phyloP scores from a whole-genome alignment of 2,797 vertebrate species.

The Anguilla marmorata region DNA sequence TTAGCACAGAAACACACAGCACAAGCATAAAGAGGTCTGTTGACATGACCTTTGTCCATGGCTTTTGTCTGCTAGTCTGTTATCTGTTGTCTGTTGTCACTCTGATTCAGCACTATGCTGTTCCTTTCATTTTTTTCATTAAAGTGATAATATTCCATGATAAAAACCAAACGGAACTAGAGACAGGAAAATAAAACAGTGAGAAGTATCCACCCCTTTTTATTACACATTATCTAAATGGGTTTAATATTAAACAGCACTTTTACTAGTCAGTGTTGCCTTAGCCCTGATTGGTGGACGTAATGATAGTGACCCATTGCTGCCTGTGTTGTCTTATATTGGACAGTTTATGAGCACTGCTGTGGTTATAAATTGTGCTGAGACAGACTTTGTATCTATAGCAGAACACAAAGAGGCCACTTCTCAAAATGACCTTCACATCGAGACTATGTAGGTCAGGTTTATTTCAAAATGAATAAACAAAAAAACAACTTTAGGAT shows the following conservation, averaged over 20 bases:
- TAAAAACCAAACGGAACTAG: not conserved
- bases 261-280: not conserved
- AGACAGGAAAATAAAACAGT: not conserved
- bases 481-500: not conserved
- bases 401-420: not conserved
- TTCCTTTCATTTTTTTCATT: not conserved
- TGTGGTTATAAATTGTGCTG: not conserved
- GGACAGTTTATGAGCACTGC: not conserved
- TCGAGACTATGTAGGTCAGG: not conserved
- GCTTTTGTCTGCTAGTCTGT: not conserved
- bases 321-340: not conserved
- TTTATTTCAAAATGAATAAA: not conserved
- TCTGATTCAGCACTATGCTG: not conserved
- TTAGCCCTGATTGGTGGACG: not conserved
- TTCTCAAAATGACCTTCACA: not conserved
- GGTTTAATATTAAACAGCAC: conserved; percentile 8
- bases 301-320: not conserved
- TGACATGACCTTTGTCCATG: not conserved
- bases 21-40: not conserved
- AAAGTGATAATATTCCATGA: not conserved
- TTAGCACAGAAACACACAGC: not conserved
- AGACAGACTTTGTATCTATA: not conserved
- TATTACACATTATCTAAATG: not conserved
- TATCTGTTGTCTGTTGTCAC: not conserved
- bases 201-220: not conserved